Base-by-base conservation (phyloP, 1,140 invertebrate species). In the Listronotus bonariensis region DNA sequence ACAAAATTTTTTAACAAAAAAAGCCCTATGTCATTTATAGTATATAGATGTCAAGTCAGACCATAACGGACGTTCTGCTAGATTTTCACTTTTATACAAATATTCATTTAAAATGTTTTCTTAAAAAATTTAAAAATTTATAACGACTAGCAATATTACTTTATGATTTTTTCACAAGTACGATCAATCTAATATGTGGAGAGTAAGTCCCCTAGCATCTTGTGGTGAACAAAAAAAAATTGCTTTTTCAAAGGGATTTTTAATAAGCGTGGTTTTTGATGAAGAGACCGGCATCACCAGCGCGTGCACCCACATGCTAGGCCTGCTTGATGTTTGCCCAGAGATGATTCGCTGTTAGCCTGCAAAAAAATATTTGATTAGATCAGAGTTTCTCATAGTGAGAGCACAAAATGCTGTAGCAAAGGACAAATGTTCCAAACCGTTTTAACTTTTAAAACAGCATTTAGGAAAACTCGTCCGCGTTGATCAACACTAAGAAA, bases 211-310 rank as follows among this genome's bases (percentile, higher is more conserved):
- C 36, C 52, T 6, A 1, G 9, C 12, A 40, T 18, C 17, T 20
- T 54, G 15, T 14, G 6, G 36, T 26, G n/a, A 18, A 52, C 17
- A 17, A 10, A 12, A n/a, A 10, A 45, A 31, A 26, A 49, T 49
- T n/a, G n/a, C 12, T 18, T 18, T n/a, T n/a, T n/a, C n/a, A n/a
- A 20, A 18, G n/a, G 15, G 14, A 36, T 7, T 26, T 48, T 84
- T 92, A 93, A 77, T 93, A 93, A 70, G 88, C 89, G 76, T 97
- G 95, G 79, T 96, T 91, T 70, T 93, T 92, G 72, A 97, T 86
- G 80, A 97, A 98, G 60, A 97, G 86, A 65, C 88, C 88, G 64
- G 90, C 83, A 34, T 89, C 89, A 49, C 89, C 94, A 72, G 94
- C 95, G n/a, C 74, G 87, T 86, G 74, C 94, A n/a, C n/a, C n/a